Conservation (phyloP, 2,113 vertebrate genomes). For the Pelecanus crispus region DNA sequence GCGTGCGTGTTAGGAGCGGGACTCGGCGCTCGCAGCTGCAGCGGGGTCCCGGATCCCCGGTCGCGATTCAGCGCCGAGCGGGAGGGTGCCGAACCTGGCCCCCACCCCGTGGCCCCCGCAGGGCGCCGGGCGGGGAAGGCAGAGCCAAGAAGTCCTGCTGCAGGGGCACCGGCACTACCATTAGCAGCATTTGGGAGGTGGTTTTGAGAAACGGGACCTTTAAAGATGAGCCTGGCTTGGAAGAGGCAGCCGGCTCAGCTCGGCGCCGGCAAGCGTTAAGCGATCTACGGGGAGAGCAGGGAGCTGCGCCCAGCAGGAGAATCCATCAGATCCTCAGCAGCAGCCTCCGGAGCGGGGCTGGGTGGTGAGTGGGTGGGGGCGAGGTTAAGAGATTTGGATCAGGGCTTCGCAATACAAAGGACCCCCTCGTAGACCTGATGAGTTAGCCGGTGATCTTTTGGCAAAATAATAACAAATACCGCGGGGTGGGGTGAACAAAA, state of each 20-base stretch:
- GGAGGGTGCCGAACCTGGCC: not conserved
- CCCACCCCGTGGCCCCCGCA: not conserved
- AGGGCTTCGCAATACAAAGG: not conserved
- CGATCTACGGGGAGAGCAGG: not conserved
- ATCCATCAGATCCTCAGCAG: not conserved
- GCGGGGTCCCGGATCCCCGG: too few species aligned
- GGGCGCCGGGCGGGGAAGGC: not conserved
- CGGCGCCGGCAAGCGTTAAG: not conserved
- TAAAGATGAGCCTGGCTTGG: not conserved
- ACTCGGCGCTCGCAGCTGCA: not conserved
- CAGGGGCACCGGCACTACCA: not conserved
- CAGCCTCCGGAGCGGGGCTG: not conserved
- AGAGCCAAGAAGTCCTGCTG: not conserved
- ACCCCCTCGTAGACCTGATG: not conserved
- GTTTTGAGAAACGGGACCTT: conserved; percentile 33
- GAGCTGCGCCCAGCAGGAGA: not conserved
- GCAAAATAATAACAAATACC: not conserved
- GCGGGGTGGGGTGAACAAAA: not conserved
- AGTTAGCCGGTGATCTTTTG: not conserved
- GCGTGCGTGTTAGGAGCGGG: not conserved
- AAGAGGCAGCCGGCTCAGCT: not conserved
- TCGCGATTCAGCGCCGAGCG: not conserved
- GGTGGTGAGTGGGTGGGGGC: not conserved
- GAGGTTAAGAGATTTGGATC: not conserved
- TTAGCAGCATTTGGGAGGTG: accelerated